A percentile compares a stretch with the other conserved stretches of the same genome.
These are phyloP conservation scores for Tetranychus cinnabarinus DNA, from an alignment of 1,140 invertebrate genomes.

Conservation along the genomic window DNA sequence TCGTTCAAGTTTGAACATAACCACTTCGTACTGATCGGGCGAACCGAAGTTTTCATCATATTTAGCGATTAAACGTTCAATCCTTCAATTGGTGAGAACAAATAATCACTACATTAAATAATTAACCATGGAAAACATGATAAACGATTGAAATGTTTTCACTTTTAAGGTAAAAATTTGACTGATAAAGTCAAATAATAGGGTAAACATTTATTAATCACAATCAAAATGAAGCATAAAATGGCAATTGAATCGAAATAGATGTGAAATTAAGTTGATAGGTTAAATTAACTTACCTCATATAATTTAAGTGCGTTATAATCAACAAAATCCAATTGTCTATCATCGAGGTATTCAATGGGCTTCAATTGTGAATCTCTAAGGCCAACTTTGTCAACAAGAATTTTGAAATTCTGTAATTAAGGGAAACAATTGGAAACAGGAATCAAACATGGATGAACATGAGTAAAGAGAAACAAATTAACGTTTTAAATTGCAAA, in stretches of 20 bases:
- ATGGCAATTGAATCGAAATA: no score
- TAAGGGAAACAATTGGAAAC: not conserved
- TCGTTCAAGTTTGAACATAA: no score
- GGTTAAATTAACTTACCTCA: not conserved
- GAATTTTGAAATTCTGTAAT: conserved; percentile 1
- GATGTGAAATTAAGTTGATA: no score
- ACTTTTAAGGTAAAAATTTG: no score
- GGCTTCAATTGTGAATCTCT: not conserved
- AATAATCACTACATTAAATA: no score
- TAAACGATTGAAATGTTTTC: no score
- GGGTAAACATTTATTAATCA: not conserved
- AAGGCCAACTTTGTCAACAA: conserved; percentile 1
- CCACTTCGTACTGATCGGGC: no score
- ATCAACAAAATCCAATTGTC: conserved; percentile 1
- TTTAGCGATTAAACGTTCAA: no score
- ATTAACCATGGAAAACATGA: no score
- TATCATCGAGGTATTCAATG: conserved; percentile 1
- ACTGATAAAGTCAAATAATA: not conserved
- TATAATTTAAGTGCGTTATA: not conserved
- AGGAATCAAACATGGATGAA: not conserved
- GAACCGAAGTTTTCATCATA: no score
- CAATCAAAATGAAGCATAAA: not conserved
- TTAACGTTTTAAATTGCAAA: not conserved
- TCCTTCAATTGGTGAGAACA: no score
- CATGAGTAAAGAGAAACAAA: not conserved